A percentile compares a stretch with the other conserved stretches of the same genome.
Conservation (phyloP, 2,797 vertebrate species). For the Tenualosa thibaudeaui region DNA sequence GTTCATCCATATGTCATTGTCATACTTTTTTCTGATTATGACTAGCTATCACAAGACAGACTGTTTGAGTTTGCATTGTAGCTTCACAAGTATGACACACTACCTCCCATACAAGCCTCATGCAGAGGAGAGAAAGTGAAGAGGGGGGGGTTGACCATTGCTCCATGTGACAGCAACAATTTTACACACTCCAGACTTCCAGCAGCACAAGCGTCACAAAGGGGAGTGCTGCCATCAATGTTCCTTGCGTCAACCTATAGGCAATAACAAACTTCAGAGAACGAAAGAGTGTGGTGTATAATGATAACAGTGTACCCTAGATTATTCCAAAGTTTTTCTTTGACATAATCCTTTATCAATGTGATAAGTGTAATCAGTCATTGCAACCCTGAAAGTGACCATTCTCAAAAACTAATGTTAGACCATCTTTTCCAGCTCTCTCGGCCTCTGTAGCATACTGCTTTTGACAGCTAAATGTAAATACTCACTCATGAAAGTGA, state of each 20-base stretch:
- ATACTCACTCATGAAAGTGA: neutral
- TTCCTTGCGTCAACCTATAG: slow-evolving; percentile 90
- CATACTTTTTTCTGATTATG: neutral
- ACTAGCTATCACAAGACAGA: too few relatives aligned
- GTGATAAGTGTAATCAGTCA: neutral
- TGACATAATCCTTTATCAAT: neutral
- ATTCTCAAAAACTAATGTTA: neutral
- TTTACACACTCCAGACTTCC: slow-evolving; percentile 87
- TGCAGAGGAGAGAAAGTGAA: slow-evolving; percentile 90
- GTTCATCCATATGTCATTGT: too few relatives aligned
- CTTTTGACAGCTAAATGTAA: neutral
- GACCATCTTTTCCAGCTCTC: neutral
- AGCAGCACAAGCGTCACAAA: slow-evolving; percentile 87
- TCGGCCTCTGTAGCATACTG: neutral
- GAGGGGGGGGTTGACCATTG: slow-evolving; percentile 85
- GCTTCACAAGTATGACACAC: neutral
- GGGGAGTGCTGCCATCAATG: slow-evolving; percentile 90
- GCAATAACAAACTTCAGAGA: neutral
- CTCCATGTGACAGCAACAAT: slow-evolving; percentile 83
- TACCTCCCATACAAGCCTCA: slow-evolving; percentile 92
- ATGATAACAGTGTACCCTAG: neutral
- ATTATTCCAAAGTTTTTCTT: neutral
- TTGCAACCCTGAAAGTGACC: neutral
- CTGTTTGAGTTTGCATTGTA: too few relatives aligned
- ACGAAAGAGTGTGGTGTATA: neutral